Evolutionary conservation across 2,888 invertebrate genomes (phyloP).

Genomic region (Cheilosia vernalis): DNA sequence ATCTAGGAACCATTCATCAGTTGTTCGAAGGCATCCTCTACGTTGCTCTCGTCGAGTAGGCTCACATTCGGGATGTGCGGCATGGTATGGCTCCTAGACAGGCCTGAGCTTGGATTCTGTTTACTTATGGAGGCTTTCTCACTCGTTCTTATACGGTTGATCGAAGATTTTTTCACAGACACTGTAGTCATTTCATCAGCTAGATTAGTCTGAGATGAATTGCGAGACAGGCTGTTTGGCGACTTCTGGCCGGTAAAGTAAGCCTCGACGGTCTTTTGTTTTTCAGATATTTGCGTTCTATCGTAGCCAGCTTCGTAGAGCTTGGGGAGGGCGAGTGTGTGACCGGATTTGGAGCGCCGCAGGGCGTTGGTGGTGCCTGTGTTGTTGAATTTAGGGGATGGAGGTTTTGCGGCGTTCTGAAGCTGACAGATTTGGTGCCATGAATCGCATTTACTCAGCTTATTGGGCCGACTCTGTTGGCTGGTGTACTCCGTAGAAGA

Average conservation of each 20-base stretch:
- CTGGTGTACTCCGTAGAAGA: conserved; percentile 75
- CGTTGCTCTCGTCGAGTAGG: conserved; percentile 90
- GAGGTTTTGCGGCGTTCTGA: conserved; percentile 78
- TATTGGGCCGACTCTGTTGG: conserved; percentile 78
- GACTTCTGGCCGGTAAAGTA: conserved; percentile 86
- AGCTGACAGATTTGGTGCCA: conserved; percentile 88
- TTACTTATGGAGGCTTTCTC: conserved; percentile 84
- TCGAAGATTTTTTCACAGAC: conserved; percentile 79
- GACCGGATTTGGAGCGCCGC: conserved; percentile 89
- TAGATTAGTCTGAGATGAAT: conserved; percentile 77
- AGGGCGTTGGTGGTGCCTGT: conserved; percentile 67
- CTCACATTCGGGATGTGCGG: conserved; percentile 88
- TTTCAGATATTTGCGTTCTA: conserved; percentile 87
- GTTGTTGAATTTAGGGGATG: conserved; percentile 80
- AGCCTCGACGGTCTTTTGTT: conserved; percentile 89
- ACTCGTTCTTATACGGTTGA: conserved; percentile 84
- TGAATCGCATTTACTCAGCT: conserved; percentile 89
- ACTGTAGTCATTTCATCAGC: conserved; percentile 37
- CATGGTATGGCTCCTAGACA: conserved; percentile 90
- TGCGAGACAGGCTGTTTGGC: conserved; percentile 80
- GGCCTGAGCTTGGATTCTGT: conserved; percentile 84
- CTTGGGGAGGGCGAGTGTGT: conserved; percentile 89
- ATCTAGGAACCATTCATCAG: conserved; percentile 86
- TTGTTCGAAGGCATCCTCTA: conserved; percentile 94
- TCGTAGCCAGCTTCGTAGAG: conserved; percentile 91